Percentiles rank a stretch among this genome's conserved stretches.
Conservation (phyloP, 2,888 invertebrate species). For the Phyllotreta striolata region DNA sequence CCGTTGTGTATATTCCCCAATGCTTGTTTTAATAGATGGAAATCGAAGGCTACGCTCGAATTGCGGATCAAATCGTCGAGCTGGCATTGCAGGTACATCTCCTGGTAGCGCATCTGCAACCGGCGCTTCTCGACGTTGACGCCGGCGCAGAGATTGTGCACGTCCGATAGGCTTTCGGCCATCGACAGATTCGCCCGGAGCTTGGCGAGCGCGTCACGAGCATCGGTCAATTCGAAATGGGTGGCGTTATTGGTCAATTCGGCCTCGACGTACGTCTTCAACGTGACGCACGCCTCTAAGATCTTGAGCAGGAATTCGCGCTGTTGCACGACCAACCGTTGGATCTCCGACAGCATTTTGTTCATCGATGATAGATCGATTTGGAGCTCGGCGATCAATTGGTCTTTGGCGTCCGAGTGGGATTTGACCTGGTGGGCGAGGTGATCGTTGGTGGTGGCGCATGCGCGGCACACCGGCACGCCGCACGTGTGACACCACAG, state of each 20-base stretch:
- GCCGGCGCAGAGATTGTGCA: conserved; percentile 68
- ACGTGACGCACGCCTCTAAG: conserved; percentile 75
- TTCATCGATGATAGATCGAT: conserved; percentile 73
- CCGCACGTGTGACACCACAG: conserved; percentile 76
- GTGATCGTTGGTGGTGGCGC: conserved; percentile 72
- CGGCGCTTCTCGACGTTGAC: conserved; percentile 72
- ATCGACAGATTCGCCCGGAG: conserved; percentile 68
- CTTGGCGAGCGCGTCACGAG: conserved; percentile 69
- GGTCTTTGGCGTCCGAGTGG: conserved; percentile 60
- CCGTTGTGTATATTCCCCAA: conserved; percentile 70
- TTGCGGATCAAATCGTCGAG: conserved; percentile 74
- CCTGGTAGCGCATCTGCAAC: conserved; percentile 73
- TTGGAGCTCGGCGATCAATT: conserved; percentile 70
- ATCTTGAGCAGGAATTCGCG: conserved; percentile 77
- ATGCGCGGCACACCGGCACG: conserved; percentile 71
- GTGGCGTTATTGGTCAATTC: conserved; percentile 75
- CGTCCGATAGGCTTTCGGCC: conserved; percentile 68
- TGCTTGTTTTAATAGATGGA: conserved; percentile 72
- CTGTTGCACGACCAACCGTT: conserved; percentile 74
- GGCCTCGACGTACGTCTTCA: conserved; percentile 79
- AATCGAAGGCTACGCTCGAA: conserved; percentile 71
- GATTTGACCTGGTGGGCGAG: conserved; percentile 74
- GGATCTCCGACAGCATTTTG: conserved; percentile 74
- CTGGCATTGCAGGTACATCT: conserved; percentile 76
- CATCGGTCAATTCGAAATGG: conserved; percentile 72